Evolutionary conservation across 1,140 invertebrate species (phyloP), one percentile per base, ranked within the genome.

Genomic region (Centruroides sculpturatus): DNA sequence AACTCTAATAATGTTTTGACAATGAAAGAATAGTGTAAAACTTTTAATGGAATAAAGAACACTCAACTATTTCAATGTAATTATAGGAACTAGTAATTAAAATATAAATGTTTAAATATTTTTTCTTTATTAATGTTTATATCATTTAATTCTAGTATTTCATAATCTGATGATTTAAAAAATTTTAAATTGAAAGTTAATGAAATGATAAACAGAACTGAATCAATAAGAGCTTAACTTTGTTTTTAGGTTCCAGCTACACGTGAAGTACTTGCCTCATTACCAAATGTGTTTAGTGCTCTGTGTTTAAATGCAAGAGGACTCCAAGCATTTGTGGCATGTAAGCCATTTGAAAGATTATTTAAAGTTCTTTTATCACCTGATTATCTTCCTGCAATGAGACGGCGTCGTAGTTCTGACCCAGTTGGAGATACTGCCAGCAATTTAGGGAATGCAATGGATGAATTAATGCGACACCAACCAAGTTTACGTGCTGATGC

Each of bases 231-330:
- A 23, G 23, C 23, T 23, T 23, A 23, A 23, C 23, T 23, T 23
- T 23, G 23, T 23, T 66, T 69, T 3, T 62, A 84, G 80, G 81
- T 92, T 60, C 91, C 91, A 55, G 83, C 89, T 0, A 93, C 89
- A 3, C 78, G 89, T 68, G 91, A 94, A 78, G 87, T 94, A 4
- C 75, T 94, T 46, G 86, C 87, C 23, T 89, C 89, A 3, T 74
- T 94, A 62, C 91, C 91, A 4, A 93, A 92, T 74, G 87, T 92
- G 12, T 94, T 93, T 74, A 90, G 87, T 70, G 90, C 91, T 1
- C 72, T 94, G 5, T 94, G 91, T 74, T 74, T 94, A 52, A 94
- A 94, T 71, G 79, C 82, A 46, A 76, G 89, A 52, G 91, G 91
- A 47, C 74, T 94, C 8, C 81, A 83, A 62, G 82, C 87, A 6